Evolutionary conservation across 2,113 vertebrate species (phyloP).

Genomic region (Podarcis cretensis): DNA sequence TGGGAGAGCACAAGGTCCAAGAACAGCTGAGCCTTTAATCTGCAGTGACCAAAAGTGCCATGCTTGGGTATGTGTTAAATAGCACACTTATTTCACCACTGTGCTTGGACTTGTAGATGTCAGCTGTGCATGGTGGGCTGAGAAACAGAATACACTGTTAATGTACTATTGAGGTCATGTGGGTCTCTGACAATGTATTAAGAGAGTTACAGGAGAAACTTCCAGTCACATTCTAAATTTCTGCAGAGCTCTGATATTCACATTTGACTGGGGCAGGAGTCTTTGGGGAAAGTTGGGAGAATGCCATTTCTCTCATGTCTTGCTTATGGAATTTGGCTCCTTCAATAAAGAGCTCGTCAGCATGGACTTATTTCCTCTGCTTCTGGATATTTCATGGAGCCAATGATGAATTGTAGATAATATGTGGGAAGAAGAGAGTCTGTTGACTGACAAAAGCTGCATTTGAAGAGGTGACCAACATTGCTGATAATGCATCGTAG

Average conservation of each 20-base stretch:
- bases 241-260: not conserved
- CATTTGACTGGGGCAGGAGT: not conserved
- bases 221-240: not conserved
- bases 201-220: no score
- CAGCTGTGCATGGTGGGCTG: not conserved
- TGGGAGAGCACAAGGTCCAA: not conserved
- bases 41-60: not conserved
- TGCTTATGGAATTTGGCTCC: no score
- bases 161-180: not conserved
- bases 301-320: no score
- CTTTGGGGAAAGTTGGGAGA: no score
- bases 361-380: no score
- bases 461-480: not conserved
- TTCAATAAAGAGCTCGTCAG: no score
- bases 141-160: not conserved
- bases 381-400: no score
- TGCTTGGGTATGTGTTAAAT: not conserved
- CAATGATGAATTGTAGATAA: not conserved
- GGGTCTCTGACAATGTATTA: not conserved
- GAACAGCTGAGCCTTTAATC: conserved; percentile 21
- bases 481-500: not conserved
- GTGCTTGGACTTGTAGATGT: not conserved
- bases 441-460: not conserved
- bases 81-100: conserved; percentile 4
- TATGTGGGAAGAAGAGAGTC: not conserved